Evolutionary conservation across 1,140 invertebrate species (phyloP).

Genomic region (Chrysoperla carnea): DNA sequence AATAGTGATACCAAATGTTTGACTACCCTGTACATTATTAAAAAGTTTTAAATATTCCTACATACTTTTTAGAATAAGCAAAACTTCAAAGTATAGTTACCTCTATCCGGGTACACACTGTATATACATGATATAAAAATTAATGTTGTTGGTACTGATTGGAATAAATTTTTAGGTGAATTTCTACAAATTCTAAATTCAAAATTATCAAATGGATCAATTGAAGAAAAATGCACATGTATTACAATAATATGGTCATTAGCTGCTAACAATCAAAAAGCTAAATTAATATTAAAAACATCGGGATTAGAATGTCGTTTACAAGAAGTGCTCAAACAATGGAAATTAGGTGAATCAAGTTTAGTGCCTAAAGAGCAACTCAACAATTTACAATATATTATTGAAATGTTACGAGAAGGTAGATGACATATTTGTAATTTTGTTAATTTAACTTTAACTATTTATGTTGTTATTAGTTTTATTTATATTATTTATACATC

Average conservation of each 20-base stretch:
- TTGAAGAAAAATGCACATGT: conserved; percentile 17
- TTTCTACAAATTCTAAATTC: conserved; percentile 17
- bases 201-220: conserved; percentile 14
- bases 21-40: too few species aligned
- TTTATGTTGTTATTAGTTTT: not conserved
- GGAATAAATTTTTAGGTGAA: too few species aligned
- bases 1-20: too few species aligned
- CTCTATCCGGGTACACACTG: too few species aligned
- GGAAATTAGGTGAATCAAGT: conserved; percentile 7
- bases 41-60: too few species aligned
- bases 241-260: conserved; percentile 22
- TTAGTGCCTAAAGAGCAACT: conserved; percentile 8
- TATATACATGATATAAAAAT: too few species aligned
- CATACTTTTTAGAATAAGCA: too few species aligned
- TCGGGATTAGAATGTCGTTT: conserved; percentile 17
- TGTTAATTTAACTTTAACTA: not conserved
- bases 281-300: conserved; percentile 22
- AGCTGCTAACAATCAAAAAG: conserved; percentile 24
- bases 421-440: conserved; percentile 4
- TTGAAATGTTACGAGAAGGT: conserved; percentile 12
- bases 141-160: too few species aligned
- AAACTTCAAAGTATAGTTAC: too few species aligned
- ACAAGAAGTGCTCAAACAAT: conserved; percentile 15
- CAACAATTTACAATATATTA: conserved; percentile 12
- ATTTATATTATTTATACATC: not conserved